A percentile compares a stretch with the other conserved stretches of the same genome.
Conservation (phyloP, 2,113 vertebrate species). For the Gobiocypris rarus region DNA sequence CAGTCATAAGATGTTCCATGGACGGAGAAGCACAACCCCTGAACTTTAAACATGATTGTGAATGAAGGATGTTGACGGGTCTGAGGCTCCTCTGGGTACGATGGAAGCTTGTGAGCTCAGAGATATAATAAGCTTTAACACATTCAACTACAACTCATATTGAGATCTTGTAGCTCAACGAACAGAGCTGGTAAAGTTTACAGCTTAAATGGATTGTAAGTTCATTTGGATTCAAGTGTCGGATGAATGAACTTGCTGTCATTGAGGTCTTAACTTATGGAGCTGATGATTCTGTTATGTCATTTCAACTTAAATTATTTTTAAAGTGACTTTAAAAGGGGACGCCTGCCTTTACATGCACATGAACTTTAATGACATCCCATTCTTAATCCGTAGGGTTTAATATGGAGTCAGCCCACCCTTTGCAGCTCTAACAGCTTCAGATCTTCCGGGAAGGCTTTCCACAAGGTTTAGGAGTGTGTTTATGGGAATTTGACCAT, state of each 20-base stretch:
- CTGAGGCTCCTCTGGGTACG: not conserved
- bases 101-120: not conserved
- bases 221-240: not conserved
- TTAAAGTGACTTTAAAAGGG: no score
- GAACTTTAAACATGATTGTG: not conserved
- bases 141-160: not conserved
- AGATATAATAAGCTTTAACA: constrained; percentile 9
- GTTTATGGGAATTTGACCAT: no score
- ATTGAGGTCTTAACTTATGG: not conserved
- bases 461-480: no score
- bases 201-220: not conserved
- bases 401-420: no score
- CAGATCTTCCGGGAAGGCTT: no score
- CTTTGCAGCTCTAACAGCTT: no score
- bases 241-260: not conserved
- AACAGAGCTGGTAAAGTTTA: not conserved
- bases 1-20: not conserved
- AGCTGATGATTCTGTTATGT: not conserved
- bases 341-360: no score
- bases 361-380: no score
- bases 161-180: not conserved
- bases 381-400: no score
- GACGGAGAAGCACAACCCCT: not conserved
- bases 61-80: not conserved
- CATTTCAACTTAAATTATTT: no score